Base-by-base conservation (phyloP, 2,888 invertebrate species). In the Rhingia rostrata region DNA sequence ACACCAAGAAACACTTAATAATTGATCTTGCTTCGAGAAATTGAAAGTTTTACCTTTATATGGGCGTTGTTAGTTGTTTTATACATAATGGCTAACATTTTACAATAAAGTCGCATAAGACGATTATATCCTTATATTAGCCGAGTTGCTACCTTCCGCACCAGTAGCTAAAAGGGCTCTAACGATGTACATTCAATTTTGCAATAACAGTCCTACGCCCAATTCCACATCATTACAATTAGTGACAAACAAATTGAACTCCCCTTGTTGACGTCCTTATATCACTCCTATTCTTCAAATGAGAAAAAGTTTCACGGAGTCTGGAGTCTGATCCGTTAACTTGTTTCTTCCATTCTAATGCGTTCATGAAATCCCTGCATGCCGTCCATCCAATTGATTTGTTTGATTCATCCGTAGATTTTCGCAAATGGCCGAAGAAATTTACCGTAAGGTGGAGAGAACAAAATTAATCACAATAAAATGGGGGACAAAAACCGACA, bases 391-490 rank as follows among this genome's bases (percentile, higher is more conserved):
- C 39, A 81, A 77, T 69, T 82, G 70, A 82, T 77, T 82, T 56
- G 47, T 30, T 51, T 53, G 53, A 70, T 70, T 77, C 70, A 69
- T 69, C 56, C 51, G 45, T 14, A 61, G 66, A 80, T 75, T 63
- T 32, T 2, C 51, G 14, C 45, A 56, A 67, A 63, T 22, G 35
- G 47, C 49, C 32, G 33, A 64, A 54, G 60, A 54, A 63, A 66
- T 56, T 58, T 60, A 58, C 33, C 43, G 22, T 41, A 60, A 64
- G 53, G 49, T 63, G 49, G 7, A 63, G 45, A 6, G 14, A 73
- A 79, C 70, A 49, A 80, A 80, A 84, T 84, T 80, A 84, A 84
- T 84, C 80, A 84, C 84, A 51, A 33, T 43, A 9, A n/a, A 37
- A 32, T 22, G 12, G 22, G 54, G 60, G 43, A 54, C 61, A 47